phyloP scores from a whole-genome alignment of 2,888 invertebrate species.

The Patella pellucida region DNA sequence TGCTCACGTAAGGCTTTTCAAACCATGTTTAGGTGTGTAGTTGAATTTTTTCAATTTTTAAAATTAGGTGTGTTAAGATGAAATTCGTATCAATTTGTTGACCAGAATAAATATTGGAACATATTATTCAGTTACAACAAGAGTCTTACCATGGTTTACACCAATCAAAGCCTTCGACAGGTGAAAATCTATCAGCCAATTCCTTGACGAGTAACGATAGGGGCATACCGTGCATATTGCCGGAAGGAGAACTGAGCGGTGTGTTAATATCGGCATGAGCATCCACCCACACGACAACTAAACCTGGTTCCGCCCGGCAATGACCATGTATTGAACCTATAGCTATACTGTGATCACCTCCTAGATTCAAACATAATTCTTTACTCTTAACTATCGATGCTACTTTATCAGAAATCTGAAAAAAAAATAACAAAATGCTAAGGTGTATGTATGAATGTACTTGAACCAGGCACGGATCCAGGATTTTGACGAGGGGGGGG shows the following conservation, averaged over 20 bases:
- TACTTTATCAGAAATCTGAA: conserved; percentile 57
- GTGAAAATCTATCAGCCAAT: conserved; percentile 81
- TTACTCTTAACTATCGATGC: conserved; percentile 46
- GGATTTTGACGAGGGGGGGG: no score
- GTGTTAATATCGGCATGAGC: conserved; percentile 95
- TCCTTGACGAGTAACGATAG: conserved; percentile 84
- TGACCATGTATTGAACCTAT: conserved; percentile 75
- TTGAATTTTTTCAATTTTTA: no score
- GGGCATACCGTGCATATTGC: conserved; percentile 86
- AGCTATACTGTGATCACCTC: conserved; percentile 92
- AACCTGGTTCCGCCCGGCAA: conserved; percentile 74
- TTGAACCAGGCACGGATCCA: no score
- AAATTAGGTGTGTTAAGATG: no score
- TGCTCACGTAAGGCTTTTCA: no score
- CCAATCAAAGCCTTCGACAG: conserved; percentile 83
- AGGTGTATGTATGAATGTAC: no score
- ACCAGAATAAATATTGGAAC: no score
- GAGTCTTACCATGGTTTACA: conserved; percentile 80
- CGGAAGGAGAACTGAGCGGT: conserved; percentile 83
- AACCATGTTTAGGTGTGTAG: no score
- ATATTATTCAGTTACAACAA: no score
- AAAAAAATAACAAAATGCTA: no score
- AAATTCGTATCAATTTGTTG: no score
- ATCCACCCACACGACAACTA: conserved; percentile 89
- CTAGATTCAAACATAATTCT: conserved; percentile 77